Evolutionary conservation across 2,888 invertebrate genomes (phyloP).

Genomic region (Ditylenchus weischeri): DNA sequence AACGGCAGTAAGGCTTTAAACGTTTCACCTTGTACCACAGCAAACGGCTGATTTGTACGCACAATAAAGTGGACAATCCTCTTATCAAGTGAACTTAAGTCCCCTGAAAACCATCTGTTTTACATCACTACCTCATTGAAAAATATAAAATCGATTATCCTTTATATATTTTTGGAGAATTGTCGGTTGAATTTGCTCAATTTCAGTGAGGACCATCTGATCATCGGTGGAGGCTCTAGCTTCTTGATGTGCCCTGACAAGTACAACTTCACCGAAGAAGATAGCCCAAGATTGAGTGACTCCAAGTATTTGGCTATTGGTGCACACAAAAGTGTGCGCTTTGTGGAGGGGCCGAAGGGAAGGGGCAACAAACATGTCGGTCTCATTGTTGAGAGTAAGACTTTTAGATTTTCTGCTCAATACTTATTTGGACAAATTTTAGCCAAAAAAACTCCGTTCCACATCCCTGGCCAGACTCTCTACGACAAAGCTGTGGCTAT

Average conservation of each 20-base stretch:
- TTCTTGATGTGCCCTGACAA: slow-evolving; percentile 28
- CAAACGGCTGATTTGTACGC: too few relatives aligned
- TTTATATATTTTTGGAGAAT: too few relatives aligned
- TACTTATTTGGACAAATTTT: slow-evolving; percentile 1
- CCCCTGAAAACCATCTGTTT: too few relatives aligned
- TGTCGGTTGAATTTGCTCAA: not conserved
- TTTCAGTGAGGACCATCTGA: slow-evolving; percentile 27
- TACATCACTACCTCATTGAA: too few relatives aligned
- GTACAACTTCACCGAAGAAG: slow-evolving; percentile 25
- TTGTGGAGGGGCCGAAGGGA: slow-evolving; percentile 29
- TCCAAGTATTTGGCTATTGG: slow-evolving; percentile 32
- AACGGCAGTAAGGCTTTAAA: too few relatives aligned
- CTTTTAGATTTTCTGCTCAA: not conserved
- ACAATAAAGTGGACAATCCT: too few relatives aligned
- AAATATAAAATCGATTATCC: too few relatives aligned
- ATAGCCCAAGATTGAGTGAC: slow-evolving; percentile 28
- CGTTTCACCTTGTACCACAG: too few relatives aligned
- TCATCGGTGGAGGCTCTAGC: slow-evolving; percentile 26
- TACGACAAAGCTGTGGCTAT: slow-evolving; percentile 23
- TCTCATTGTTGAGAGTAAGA: slow-evolving; percentile 34
- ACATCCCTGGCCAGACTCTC: slow-evolving; percentile 18
- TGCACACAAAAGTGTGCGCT: slow-evolving; percentile 32
- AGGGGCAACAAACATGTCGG: slow-evolving; percentile 25
- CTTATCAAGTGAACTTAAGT: too few relatives aligned
- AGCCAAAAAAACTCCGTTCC: slow-evolving; percentile 33